These are phyloP conservation scores for Clusia tigrina DNA, from an alignment of 2,888 invertebrate genomes.

Conservation along the genomic window DNA sequence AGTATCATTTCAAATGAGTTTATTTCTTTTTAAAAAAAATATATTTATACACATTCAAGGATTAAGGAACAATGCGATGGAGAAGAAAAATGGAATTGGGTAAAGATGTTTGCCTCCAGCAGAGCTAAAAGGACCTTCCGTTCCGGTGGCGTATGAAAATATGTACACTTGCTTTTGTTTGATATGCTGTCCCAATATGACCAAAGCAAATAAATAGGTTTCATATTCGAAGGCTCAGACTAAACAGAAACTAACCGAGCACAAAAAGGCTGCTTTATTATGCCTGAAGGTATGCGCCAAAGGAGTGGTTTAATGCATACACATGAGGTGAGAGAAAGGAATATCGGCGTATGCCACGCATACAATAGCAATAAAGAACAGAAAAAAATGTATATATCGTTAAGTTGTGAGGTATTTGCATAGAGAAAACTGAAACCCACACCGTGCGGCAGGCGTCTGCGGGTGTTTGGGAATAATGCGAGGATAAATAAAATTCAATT, in stretches of 20 bases:
- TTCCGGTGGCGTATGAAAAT: too few relatives aligned
- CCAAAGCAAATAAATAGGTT: too few relatives aligned
- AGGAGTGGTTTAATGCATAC: background rate
- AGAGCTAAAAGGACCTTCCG: too few relatives aligned
- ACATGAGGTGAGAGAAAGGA: background rate
- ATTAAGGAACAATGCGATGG: too few relatives aligned
- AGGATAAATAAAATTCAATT: slow-evolving; percentile 23
- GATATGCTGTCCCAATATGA: background rate
- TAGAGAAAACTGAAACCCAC: background rate
- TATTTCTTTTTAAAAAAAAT: too few relatives aligned
- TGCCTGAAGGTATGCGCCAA: slow-evolving; percentile 9
- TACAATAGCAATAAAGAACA: background rate
- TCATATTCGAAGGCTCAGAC: background rate
- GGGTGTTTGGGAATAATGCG: background rate
- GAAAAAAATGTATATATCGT: background rate
- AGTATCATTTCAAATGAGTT: too few relatives aligned
- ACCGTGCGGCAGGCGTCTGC: background rate
- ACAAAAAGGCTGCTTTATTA: background rate
- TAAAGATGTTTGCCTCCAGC: too few relatives aligned
- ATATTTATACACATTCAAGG: too few relatives aligned
- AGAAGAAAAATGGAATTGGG: too few relatives aligned
- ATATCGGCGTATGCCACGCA: background rate
- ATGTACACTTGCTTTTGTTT: background rate
- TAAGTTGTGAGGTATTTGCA: background rate
- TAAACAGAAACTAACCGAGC: slow-evolving; percentile 2